A percentile compares a stretch with the other conserved stretches of the same genome.
Evolutionary conservation across 2,888 invertebrate genomes (phyloP).

Genomic region (Archaeoteleia sp.): DNA sequence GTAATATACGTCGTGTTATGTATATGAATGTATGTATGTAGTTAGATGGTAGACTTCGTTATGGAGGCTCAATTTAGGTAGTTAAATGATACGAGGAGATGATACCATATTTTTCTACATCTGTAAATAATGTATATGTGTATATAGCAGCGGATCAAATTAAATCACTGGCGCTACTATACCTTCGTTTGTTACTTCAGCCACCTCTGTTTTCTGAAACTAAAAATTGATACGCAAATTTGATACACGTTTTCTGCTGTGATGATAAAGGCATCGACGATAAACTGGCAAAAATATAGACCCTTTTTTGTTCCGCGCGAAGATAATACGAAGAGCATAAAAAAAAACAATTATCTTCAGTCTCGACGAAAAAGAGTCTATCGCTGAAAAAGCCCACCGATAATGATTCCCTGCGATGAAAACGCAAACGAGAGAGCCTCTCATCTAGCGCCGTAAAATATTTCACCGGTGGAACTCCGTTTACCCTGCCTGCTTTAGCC

Average conservation of each 20-base stretch:
- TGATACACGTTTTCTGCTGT: no score
- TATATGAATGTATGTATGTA: conserved; percentile 25
- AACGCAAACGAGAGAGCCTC: conserved; percentile 30
- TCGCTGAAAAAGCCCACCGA: conserved; percentile 35
- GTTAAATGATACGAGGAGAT: conserved; percentile 53
- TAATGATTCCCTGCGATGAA: conserved; percentile 30
- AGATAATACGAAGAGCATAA: no score
- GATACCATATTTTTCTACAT: conserved; percentile 40
- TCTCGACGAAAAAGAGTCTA: conserved; percentile 6
- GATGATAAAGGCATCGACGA: no score
- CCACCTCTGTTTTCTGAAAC: conserved; percentile 21
- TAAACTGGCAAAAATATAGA: no score
- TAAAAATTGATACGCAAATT: no score
- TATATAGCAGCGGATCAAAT: conserved; percentile 37
- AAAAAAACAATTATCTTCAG: conserved; percentile 8
- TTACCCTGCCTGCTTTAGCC: conserved; percentile 35
- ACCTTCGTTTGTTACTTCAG: conserved; percentile 35
- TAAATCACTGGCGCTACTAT: conserved; percentile 14
- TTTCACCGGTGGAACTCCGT: conserved; percentile 39
- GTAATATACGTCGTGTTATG: conserved; percentile 42
- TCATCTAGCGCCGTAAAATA: conserved; percentile 21
- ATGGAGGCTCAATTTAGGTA: conserved; percentile 72
- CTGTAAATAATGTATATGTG: conserved; percentile 50
- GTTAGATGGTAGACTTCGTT: conserved; percentile 62
- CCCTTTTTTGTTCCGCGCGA: no score